These are phyloP conservation scores for Zelostemma sp. DNA, from an alignment of 1,140 invertebrate genomes.

Conservation along the genomic window DNA sequence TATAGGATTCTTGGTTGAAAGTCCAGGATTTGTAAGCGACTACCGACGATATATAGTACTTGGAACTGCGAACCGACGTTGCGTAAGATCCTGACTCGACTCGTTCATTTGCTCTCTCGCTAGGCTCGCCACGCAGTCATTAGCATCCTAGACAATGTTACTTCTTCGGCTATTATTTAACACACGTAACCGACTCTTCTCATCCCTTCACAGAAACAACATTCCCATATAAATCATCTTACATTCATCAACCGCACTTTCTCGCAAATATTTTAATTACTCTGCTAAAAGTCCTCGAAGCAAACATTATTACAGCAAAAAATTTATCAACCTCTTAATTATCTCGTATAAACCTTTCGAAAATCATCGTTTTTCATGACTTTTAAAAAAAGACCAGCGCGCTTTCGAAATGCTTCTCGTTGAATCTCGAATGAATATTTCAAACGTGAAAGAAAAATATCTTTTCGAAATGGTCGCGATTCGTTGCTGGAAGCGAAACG, in stretches of 20 bases:
- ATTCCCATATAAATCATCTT: conserved; percentile 4
- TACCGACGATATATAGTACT: conserved; percentile 26
- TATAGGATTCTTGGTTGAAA: conserved; percentile 42
- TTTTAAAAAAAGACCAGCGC: no score
- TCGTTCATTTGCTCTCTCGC: conserved; percentile 37
- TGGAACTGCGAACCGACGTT: conserved; percentile 34
- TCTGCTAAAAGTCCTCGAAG: background rate
- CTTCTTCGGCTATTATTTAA: conserved; percentile 49
- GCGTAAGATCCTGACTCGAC: conserved; percentile 47
- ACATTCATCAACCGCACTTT: conserved; percentile 14
- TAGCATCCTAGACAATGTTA: conserved; percentile 47
- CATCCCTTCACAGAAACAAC: background rate
- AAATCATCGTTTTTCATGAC: no score
- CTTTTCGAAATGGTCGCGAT: no score
- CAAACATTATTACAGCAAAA: no score
- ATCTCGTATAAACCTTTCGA: no score
- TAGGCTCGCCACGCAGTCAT: conserved; percentile 42
- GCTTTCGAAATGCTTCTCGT: no score
- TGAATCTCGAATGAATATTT: no score
- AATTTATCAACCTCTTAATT: no score
- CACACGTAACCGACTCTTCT: conserved; percentile 35
- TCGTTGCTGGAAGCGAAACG: background rate
- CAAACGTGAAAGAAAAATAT: no score
- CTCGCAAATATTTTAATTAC: conserved; percentile 20
- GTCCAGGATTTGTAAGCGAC: conserved; percentile 34